Base-by-base conservation (phyloP, 92 coral and sea anemone genomes). In the Virgularia gustaviana region DNA sequence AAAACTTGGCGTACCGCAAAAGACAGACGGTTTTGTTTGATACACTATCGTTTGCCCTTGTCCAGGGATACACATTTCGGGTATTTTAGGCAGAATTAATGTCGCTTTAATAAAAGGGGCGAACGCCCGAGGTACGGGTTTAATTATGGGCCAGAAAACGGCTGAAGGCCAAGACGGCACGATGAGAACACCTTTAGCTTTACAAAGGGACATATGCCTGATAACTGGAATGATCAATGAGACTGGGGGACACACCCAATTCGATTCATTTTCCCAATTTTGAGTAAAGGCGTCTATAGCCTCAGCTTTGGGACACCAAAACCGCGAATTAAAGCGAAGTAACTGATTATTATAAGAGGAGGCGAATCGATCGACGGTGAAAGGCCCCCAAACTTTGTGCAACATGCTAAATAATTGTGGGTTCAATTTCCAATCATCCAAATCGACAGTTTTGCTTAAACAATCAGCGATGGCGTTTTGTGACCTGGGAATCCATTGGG, bases 91-190 rank as follows among this genome's bases (percentile, higher is more conserved):
- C 19, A 77, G 42, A 42, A 77, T 53, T 27, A 68, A 65, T 28
- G 9, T 29, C 3, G 63, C 75, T 24, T 45, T 65, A 37, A 78
- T 61, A 51, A 70, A 23, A 19, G 42, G 34, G 12, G 71, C 60
- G 36, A 24, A 53, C 22, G 45, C 43, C 9, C 77, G 77, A 3
- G 76, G 37, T 32, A 22, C 20, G 49, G 65, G 77, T 35, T 45
- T 34, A 11, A 77, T 35, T 23, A 24, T 15, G 6, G 67, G 82
- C 82, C 77, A 77, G 67, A 77, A 66, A 67, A 19, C 20, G 27
- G 77, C 59, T 15, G 83, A 38, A 1, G 78, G 83, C 76, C 81
- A 77, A 18, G 52, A 35, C 8, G 81, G 76, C 53, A 77, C 73
- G 20, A 76, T 65, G 4, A 30, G 63, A 16, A 52, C 65, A n/a